Base-by-base conservation (phyloP, 2,888 invertebrate species). In the Dolichomitus sp. region DNA sequence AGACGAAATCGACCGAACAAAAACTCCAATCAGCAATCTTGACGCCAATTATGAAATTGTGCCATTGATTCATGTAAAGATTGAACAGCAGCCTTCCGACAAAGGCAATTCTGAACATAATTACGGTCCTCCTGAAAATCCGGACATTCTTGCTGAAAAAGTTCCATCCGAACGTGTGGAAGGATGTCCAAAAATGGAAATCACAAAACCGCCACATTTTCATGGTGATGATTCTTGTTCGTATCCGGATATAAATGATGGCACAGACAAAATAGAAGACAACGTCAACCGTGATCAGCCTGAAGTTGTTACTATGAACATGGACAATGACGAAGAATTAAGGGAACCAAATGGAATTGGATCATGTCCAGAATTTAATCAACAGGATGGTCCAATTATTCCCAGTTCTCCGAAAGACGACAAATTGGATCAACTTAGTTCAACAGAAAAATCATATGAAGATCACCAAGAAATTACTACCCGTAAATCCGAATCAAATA, bases 61-160 rank as follows among this genome's bases (percentile, higher is more conserved):
- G 0, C 84, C 84, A 12, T 1, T 83, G 52, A 65, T 83, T 33
- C 79, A 81, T 19, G 72, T 84, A 17, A 76, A 79, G 27, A 76
- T 81, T 48, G 72, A 81, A 40, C 78, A 84, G 57, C 72, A 76
- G 6, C 48, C 77, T 1, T n/a, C 9, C 0, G 33, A 63, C 27
- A 11, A 11, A 33, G 12, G 0, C 37, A 66, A 57, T 1, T 12
- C 19, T 4, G 63, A 69, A 45, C 23, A 42, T 17, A 63, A 74
- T n/a, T 19, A 59, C 11, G 33, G 52, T 19, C 1, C 48, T 70
- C 70, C 70, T 3, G n/a, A 14, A n/a, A 23, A 7, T 50, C 65
- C 48, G 40, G 33, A 59, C 48, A n/a, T 65, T 48, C 37, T 19
- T 57, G 61, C 17, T 11, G 12, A 33, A 14, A 23, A 45, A n/a